Base-by-base conservation (phyloP, 2,888 invertebrate species). In the Plemyria rubiginata region DNA sequence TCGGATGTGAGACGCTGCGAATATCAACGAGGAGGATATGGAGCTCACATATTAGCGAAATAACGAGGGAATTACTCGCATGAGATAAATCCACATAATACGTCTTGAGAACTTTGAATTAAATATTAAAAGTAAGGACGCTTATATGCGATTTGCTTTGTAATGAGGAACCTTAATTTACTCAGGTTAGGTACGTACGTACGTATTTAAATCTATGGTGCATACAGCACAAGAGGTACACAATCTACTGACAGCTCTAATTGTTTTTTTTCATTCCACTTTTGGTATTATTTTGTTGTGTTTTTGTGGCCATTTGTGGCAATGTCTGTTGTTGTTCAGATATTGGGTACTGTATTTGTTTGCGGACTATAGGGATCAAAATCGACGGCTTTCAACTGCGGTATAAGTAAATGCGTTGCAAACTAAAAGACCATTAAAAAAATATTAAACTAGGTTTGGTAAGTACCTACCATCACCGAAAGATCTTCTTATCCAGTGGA, bases 1-100 rank as follows among this genome's bases (percentile, higher is more conserved):
- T 66, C 57, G 58, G 66, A 70, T 67, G 70, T 66, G 67, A 65
- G 66, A 36, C 60, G 66, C 59, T 55, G 50, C 60, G 63, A 68
- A 70, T 70, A 68, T 66, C 60, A 70, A 67, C 66, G 62, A 68
- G 61, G 51, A 9, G 29, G 41, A 55, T 50, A 50, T 64, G 46
- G 7, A 46, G 9, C 51, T 36, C 53, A 49, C 56, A 60, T 56
- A 63, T 60, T 56, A 64, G 45, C 32, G 56, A 60, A 56, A 59
- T 63, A 59, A 64, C 56, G 60, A 45, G 32, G 52, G 54, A 63
- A 60, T 60, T 29, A 38, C 52, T 56, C 56, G 22, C 22, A 60
- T 54, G 56, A 60, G 64, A 60, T 56, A 64, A 59, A 51, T 46
- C 51, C 40, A 46, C 50, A 15, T 61, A 60, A 60, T 60, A 55